phyloP scores from a whole-genome alignment of 2,113 vertebrate genomes.

The Brachirus orientalis region DNA sequence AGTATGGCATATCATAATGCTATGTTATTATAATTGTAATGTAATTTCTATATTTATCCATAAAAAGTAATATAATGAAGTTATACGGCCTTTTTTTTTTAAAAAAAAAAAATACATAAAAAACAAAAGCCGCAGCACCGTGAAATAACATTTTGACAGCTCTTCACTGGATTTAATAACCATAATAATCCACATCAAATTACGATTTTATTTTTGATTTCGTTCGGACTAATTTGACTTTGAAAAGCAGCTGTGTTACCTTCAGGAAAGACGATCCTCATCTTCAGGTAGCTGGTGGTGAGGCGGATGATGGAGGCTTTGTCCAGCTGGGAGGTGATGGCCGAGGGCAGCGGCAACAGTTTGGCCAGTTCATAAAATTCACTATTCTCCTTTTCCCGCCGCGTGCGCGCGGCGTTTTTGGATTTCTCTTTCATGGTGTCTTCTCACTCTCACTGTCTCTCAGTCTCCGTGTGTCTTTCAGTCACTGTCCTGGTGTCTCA shows the following conservation, averaged over 20 bases:
- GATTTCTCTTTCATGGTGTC: conserved; percentile 97
- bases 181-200: neutral
- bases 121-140: too few species aligned
- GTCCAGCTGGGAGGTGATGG: conserved; percentile 98
- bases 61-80: too few species aligned
- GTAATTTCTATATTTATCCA: too few species aligned
- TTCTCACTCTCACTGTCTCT: neutral
- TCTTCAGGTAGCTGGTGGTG: conserved; percentile 98
- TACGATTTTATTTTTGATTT: neutral
- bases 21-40: too few species aligned
- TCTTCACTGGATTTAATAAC: neutral
- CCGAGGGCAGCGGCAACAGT: conserved; percentile 94
- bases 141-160: neutral
- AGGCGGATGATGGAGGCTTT: conserved; percentile 99
- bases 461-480: neutral
- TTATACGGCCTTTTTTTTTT: too few species aligned
- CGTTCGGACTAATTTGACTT: neutral
- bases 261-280: conserved; percentile 97
- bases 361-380: conserved; percentile 99
- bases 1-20: too few species aligned
- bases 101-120: too few species aligned
- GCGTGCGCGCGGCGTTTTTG: conserved; percentile 97
- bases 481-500: conserved; percentile 22
- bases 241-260: conserved; percentile 76
- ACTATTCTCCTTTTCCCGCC: conserved; percentile 98